These are phyloP conservation scores for Corynorhinus townsendii DNA, from an alignment of 2,113 vertebrate genomes.

Conservation along the genomic window DNA sequence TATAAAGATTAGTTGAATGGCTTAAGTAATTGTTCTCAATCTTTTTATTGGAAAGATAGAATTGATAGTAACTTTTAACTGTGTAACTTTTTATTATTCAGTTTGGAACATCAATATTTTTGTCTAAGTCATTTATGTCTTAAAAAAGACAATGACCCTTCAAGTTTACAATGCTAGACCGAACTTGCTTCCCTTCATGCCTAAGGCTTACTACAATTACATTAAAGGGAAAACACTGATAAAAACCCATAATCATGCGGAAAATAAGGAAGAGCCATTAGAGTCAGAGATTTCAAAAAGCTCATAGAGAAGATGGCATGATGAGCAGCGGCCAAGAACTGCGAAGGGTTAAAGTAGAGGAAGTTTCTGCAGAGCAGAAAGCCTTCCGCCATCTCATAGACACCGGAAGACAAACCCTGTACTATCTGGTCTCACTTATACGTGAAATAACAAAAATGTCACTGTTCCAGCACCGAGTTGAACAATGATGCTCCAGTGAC, in stretches of 20 bases:
- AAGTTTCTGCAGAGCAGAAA: neutral
- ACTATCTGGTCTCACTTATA: neutral
- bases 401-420: neutral
- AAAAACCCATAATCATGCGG: neutral
- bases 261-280: neutral
- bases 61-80: neutral
- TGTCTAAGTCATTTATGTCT: neutral
- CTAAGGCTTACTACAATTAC: neutral
- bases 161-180: neutral
- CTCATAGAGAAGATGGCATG: neutral
- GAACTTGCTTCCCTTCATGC: neutral
- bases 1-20: neutral
- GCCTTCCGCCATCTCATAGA: neutral
- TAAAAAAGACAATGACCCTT: neutral
- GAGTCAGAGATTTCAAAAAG: neutral
- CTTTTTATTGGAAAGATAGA: neutral
- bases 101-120: neutral
- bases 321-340: neutral
- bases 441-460: neutral
- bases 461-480: neutral
- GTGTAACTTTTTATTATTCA: neutral
- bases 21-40: neutral
- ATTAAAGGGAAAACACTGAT: neutral
- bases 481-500: neutral
- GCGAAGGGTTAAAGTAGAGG: neutral